These are phyloP conservation scores for Sylvilagus bachmani DNA, from an alignment of 2,113 vertebrate species.

Conservation along the genomic window DNA sequence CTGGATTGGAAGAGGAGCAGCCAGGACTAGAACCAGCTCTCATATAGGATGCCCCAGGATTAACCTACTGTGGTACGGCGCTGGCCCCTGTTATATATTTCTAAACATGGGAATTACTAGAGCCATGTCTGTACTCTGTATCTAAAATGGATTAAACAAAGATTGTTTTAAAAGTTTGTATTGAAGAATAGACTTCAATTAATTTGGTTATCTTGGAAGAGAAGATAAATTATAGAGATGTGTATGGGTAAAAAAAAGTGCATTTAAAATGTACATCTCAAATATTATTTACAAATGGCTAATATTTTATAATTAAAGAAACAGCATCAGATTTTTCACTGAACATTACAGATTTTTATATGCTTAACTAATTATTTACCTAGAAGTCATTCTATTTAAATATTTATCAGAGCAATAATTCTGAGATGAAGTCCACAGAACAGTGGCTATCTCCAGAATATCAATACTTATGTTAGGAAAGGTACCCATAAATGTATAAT, in stretches of 20 bases:
- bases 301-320: constrained; percentile 34
- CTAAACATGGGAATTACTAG: background rate
- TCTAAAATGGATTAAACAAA: background rate
- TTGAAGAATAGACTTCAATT: background rate
- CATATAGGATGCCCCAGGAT: too few relatives aligned
- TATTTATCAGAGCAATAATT: background rate
- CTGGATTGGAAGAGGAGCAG: too few relatives aligned
- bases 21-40: too few relatives aligned
- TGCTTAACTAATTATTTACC: too few relatives aligned
- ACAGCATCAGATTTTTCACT: background rate
- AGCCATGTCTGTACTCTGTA: background rate
- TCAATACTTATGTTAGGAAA: constrained; percentile 6
- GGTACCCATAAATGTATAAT: background rate
- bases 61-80: too few relatives aligned
- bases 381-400: background rate
- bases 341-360: background rate
- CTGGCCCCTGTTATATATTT: background rate
- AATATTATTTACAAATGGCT: background rate
- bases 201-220: background rate
- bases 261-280: background rate
- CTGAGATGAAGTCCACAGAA: background rate
- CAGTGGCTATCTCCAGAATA: background rate
- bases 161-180: background rate
- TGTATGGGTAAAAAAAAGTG: background rate
- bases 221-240: background rate